These are phyloP conservation scores for Candidula unifasciata DNA, from an alignment of 2,888 invertebrate genomes.

Conservation along the genomic window DNA sequence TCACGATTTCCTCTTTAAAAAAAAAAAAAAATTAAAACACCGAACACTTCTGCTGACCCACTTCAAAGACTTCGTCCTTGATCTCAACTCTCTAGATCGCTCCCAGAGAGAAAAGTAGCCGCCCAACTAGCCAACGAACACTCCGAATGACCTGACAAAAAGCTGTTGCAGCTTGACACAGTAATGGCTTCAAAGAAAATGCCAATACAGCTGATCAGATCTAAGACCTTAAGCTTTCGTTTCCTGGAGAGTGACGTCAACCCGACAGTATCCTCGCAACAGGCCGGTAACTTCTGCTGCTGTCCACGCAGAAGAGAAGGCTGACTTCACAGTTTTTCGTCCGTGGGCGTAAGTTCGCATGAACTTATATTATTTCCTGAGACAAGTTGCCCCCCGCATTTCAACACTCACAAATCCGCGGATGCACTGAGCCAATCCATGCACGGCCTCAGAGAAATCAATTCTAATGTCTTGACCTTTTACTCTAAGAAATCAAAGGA, in stretches of 20 bases:
- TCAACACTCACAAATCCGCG: background rate
- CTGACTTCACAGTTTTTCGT: background rate
- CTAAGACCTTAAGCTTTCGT: background rate
- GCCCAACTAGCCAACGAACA: background rate
- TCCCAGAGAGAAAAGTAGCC: background rate
- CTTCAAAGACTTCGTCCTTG: too few relatives aligned
- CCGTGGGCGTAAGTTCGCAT: constrained; percentile 10
- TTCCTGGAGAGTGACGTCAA: constrained; percentile 13
- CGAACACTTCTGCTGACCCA: too few relatives aligned
- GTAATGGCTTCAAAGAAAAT: background rate
- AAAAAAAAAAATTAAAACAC: too few relatives aligned
- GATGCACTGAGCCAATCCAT: background rate
- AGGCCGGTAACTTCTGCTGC: background rate
- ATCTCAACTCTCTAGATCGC: too few relatives aligned
- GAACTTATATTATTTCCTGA: background rate
- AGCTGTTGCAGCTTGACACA: background rate
- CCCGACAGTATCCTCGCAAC: background rate
- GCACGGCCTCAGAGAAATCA: too few relatives aligned
- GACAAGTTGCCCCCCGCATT: background rate
- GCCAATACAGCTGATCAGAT: background rate
- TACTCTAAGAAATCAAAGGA: too few relatives aligned
- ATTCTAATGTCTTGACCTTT: too few relatives aligned
- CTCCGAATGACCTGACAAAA: background rate
- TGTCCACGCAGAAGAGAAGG: background rate
- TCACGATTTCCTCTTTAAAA: too few relatives aligned